Evolutionary conservation across 1,140 invertebrate species (phyloP).

Genomic region (Charaxes varanes): DNA sequence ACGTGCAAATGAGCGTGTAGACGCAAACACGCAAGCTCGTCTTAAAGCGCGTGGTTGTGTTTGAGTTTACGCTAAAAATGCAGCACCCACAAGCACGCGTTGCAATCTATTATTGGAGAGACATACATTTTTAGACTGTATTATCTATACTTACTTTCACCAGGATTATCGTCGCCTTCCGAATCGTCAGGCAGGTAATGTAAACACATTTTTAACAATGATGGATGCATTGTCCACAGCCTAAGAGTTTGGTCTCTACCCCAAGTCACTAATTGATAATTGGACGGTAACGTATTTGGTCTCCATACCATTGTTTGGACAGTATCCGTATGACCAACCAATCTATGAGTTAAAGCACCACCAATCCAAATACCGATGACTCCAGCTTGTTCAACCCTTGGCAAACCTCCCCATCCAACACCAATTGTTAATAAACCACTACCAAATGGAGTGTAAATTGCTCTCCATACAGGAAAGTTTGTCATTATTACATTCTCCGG

Average conservation of each 20-base stretch:
- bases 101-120: background rate
- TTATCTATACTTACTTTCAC: conserved; percentile 60
- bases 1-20: no score
- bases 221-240: conserved; percentile 91
- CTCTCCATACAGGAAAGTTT: conserved; percentile 93
- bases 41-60: no score
- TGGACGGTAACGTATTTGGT: conserved; percentile 77
- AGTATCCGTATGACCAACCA: conserved; percentile 94
- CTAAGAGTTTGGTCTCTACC: conserved; percentile 94
- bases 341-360: conserved; percentile 69
- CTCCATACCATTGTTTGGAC: conserved; percentile 97
- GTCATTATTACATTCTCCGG: conserved; percentile 89
- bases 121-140: background rate
- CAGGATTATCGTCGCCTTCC: conserved; percentile 61
- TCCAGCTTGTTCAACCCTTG: conserved; percentile 66
- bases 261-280: conserved; percentile 96
- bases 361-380: conserved; percentile 70
- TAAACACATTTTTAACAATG: conserved; percentile 83
- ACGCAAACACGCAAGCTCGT: no score
- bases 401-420: conserved; percentile 69
- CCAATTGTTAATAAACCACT: conserved; percentile 92
- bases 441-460: conserved; percentile 94
- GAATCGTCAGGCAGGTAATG: conserved; percentile 73
- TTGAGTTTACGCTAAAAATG: no score
- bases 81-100: no score